Evolutionary conservation across 2,113 vertebrate species (phyloP), one percentile per base, ranked within the genome.

Genomic region (Halichoeres trimaculatus): DNA sequence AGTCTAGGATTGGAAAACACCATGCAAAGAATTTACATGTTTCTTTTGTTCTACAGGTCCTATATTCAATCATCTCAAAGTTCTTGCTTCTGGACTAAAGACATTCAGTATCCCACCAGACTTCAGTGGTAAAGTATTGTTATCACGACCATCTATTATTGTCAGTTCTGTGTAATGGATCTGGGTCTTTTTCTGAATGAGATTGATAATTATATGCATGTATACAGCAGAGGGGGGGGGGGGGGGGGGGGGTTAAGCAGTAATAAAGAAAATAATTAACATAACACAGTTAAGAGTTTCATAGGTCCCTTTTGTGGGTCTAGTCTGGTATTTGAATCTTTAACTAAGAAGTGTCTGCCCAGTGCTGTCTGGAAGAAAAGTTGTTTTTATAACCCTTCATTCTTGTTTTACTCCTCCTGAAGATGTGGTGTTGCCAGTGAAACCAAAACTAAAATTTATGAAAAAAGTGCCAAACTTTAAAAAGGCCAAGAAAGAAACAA

Each of bases 401-500:
- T 4, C n/a, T 69, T 60, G 10, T 57, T 83, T 45, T 45, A 14
- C n/a, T 9, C 40, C 22, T 57, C 11, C 19, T 71, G 11, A 74
- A 99, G 97, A 90, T 40, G 91, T 97, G 74, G 56, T 89, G 35
- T 76, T 99, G 34, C 97, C 96, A 9, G 95, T 96, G 5, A 96
- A 58, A 63, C 78, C 94, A 2, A 99, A 97, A 75, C 90, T 99
- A n/a, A 96, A 93, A 45, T 95, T 97, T 81, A 0, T 99, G 51
- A 95, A 98, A 8, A 98, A 96, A 70, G 93, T 90, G 2, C 98
- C 98, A 0, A 95, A 95, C 1, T 75, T 97, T 0, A 95, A 95
- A 57, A 96, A 96, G 69, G 91, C 91, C 0, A 94, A 51, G 58
- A 93, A 95, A 84, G 95, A 96, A 80, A 93, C 89, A 22, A 98